Conservation (phyloP, 2,888 invertebrate genomes). For the Hypselothyrea guttata region DNA sequence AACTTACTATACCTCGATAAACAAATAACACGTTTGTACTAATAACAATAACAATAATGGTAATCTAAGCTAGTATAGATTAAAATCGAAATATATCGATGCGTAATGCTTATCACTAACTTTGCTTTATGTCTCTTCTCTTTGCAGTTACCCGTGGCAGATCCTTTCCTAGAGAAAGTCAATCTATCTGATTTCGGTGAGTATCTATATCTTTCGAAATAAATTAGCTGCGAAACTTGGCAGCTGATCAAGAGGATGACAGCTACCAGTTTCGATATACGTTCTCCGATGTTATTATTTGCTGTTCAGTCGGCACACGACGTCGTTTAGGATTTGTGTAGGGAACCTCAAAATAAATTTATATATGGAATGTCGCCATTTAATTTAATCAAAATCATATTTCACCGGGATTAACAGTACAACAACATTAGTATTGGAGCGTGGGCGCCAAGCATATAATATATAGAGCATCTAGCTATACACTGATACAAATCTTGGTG, state of each 20-base stretch:
- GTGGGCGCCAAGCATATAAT: constrained; percentile 33
- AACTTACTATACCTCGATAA: not conserved
- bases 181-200: constrained; percentile 90
- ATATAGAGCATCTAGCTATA: constrained; percentile 6
- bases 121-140: constrained; percentile 58
- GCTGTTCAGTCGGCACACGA: too few relatives aligned
- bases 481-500: not conserved
- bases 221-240: constrained; percentile 59
- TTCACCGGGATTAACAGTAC: constrained; percentile 39
- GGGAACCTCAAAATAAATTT: constrained; percentile 18
- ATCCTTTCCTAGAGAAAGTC: constrained; percentile 95
- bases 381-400: constrained; percentile 47
- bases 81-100: too few relatives aligned
- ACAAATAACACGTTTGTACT: too few relatives aligned
- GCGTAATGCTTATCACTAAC: too few relatives aligned
- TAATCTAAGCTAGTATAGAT: too few relatives aligned
- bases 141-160: constrained; percentile 92
- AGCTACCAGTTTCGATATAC: constrained; percentile 9
- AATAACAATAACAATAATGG: too few relatives aligned
- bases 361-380: constrained; percentile 23
- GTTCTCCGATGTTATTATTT: constrained; percentile 8
- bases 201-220: constrained; percentile 77
- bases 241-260: constrained; percentile 48
- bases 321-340: constrained; percentile 26
- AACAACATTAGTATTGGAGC: constrained; percentile 3